A percentile compares a stretch with the other conserved stretches of the same genome.
These are phyloP conservation scores for Cataglyphis hispanica DNA, from an alignment of 1,140 invertebrate genomes.

Conservation along the genomic window DNA sequence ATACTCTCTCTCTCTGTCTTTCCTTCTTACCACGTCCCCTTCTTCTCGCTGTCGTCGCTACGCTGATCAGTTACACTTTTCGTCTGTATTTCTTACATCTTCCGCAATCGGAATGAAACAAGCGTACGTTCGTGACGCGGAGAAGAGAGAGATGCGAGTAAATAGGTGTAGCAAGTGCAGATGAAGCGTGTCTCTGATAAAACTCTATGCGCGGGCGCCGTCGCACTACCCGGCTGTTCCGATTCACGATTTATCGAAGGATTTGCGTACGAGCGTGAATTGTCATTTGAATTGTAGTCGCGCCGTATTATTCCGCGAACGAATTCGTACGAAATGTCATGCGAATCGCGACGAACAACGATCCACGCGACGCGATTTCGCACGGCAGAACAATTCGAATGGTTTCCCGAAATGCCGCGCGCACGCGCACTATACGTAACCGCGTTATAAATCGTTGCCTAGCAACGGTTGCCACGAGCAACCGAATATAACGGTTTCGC, in stretches of 20 bases:
- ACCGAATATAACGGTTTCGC: conserved; percentile 65
- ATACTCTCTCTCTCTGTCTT: neutral
- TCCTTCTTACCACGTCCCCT: neutral
- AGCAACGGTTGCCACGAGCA: conserved; percentile 50
- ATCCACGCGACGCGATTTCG: neutral
- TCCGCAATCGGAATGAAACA: neutral
- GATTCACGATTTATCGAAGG: neutral
- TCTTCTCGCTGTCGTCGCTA: neutral
- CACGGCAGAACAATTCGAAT: conserved; percentile 47
- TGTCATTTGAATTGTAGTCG: no score
- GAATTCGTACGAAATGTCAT: neutral
- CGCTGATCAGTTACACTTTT: neutral
- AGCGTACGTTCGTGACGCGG: no score
- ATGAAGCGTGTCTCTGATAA: neutral
- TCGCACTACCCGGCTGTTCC: neutral
- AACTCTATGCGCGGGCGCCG: neutral
- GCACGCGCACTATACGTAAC: neutral
- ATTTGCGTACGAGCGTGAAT: neutral
- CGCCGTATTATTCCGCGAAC: neutral
- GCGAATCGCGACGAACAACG: neutral
- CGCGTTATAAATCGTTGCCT: no score
- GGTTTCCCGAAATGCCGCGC: neutral
- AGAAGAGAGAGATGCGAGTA: neutral
- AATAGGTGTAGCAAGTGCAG: neutral
- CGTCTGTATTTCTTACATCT: neutral